Percentiles rank a stretch among this genome's conserved stretches.
phyloP scores from a whole-genome alignment of 2,113 vertebrate species.

The Catagonus wagneri region DNA sequence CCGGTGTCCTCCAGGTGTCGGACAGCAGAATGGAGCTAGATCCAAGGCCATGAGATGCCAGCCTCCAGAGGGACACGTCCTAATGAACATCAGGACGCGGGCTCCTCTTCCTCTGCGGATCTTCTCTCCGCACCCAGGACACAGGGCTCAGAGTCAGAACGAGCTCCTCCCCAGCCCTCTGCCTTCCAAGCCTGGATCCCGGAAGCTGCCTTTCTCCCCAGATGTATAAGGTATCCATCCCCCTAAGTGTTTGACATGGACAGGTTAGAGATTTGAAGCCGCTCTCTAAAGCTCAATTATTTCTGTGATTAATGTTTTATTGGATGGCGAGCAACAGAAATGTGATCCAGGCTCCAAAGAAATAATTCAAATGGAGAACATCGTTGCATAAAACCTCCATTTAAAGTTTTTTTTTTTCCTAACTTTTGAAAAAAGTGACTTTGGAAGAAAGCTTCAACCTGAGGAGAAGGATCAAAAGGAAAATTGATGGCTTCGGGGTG shows the following conservation, averaged over 20 bases:
- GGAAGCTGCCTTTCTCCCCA: not conserved
- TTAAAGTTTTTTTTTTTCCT: not conserved
- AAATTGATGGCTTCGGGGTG: not conserved
- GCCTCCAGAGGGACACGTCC: fast-evolving
- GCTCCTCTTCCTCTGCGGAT: fast-evolving
- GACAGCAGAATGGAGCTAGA: not conserved
- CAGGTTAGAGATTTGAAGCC: fast-evolving
- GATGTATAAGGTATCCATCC: not conserved
- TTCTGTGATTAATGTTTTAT: not conserved
- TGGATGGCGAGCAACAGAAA: not conserved
- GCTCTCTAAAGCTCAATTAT: not conserved
- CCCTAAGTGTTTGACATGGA: not conserved
- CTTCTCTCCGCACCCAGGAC: not conserved
- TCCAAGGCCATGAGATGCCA: fast-evolving
- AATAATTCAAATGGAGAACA: constrained; percentile 5
- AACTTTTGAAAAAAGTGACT: not conserved
- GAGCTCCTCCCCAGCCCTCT: fast-evolving
- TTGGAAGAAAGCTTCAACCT: constrained; percentile 38
- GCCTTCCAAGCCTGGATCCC: fast-evolving
- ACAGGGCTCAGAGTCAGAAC: fast-evolving
- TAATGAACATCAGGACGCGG: fast-evolving
- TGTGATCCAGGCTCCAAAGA: not conserved
- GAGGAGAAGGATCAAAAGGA: constrained; percentile 20
- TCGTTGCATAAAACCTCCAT: not conserved
- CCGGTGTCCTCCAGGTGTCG: not conserved